Evolutionary conservation across 2,888 invertebrate genomes (phyloP).

Genomic region (Phyllotreta striolata): DNA sequence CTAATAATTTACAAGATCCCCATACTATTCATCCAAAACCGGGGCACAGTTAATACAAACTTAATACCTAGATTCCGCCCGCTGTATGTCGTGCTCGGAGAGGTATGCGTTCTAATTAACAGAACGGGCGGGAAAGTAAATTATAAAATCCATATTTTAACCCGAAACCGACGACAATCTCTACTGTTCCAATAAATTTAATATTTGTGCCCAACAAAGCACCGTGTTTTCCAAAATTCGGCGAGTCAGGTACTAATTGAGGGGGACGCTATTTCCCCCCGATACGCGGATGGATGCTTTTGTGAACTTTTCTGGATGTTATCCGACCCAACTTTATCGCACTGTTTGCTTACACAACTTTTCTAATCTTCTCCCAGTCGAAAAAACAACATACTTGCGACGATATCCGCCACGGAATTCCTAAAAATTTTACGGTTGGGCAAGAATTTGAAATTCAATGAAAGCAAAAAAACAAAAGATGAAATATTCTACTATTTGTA

Average conservation of each 20-base stretch:
- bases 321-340: background rate
- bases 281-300: background rate
- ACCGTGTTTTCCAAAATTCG: background rate
- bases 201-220: conserved; percentile 30
- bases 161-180: conserved; percentile 17
- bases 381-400: too few species aligned
- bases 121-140: conserved; percentile 5
- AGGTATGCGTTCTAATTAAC: background rate
- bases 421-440: too few species aligned
- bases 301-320: conserved; percentile 2
- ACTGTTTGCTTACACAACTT: too few species aligned
- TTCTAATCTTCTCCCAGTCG: too few species aligned
- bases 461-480: too few species aligned
- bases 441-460: too few species aligned
- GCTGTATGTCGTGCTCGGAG: background rate
- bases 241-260: background rate
- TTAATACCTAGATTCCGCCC: too few species aligned
- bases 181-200: conserved; percentile 25
- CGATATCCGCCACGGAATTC: too few species aligned
- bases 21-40: too few species aligned
- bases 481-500: too few species aligned
- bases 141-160: conserved; percentile 31
- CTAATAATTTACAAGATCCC: too few species aligned
- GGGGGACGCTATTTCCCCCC: background rate
- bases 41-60: too few species aligned